Base-by-base conservation (phyloP, 1,140 invertebrate species). In the Polypedilum vanderplanki region DNA sequence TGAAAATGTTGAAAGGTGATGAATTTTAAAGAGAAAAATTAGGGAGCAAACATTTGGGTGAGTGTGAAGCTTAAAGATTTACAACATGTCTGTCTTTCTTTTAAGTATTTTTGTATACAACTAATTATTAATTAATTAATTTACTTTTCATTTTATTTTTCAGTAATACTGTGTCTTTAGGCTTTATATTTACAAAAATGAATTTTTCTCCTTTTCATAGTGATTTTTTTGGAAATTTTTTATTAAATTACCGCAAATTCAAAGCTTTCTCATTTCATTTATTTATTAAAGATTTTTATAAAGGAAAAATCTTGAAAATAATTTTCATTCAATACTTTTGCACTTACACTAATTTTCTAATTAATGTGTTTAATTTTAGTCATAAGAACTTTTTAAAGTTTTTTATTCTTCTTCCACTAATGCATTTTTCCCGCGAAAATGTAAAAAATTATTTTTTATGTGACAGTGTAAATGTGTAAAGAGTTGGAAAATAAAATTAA, bases 381-480 rank as follows among this genome's bases (percentile, higher is more conserved):
- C 46, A 57, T 57, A 57, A 57, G 46, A 57, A 57, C 46, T 57
- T 57, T 57, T 57, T 57, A 57, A 57, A 57, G n/a, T 57, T 15
- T 12, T 57, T 57, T 57, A 12, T 57, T 15, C 3, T 12, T 57
- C n/a, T 1, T 5, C 5, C 24, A 33, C 24, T 33, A 33, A 33
- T 33, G 24, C 24, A 33, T 57, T 15, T n/a, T 57, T 57, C n/a
- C 3, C n/a, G 12, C 10, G n/a, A 12, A n/a, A n/a, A n/a, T 12
- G 12, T 12, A n/a, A 57, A n/a, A n/a, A 57, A n/a, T 1, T n/a
- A 12, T 57, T 46, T 57, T 57, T 12, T 33, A 33, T 33, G 24
- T 33, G 24, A 33, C 1, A 33, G 24, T 33, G 24, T 33, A 33
- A 33, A 33, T 33, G 24, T 33, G 24, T 33, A 33, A 33, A 33